Evolutionary conservation across 2,113 vertebrate species (phyloP).

Genomic region (Corythaixoides concolor): DNA sequence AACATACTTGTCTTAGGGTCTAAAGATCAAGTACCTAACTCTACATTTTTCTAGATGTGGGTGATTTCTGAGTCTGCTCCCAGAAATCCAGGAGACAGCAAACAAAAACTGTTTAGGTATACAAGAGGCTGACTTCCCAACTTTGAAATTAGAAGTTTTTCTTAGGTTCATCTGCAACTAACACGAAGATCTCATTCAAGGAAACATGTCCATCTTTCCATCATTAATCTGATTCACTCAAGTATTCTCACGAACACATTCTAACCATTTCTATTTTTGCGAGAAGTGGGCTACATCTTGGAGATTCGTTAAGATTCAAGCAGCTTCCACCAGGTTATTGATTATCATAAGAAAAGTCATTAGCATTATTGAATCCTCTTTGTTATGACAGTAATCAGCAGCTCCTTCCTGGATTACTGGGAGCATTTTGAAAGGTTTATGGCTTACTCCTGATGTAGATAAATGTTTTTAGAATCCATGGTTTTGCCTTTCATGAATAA

Average conservation of each 20-base stretch:
- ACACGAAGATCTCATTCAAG: background rate
- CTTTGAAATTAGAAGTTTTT: background rate
- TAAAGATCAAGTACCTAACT: background rate
- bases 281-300: background rate
- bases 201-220: background rate
- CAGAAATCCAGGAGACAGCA: background rate
- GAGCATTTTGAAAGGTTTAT: constrained; percentile 78
- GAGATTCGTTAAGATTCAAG: constrained; percentile 58
- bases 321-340: constrained; percentile 57
- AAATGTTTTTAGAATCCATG: constrained; percentile 77
- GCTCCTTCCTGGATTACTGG: constrained; percentile 75
- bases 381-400: constrained; percentile 79
- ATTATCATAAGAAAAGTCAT: constrained; percentile 74
- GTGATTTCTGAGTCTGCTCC: background rate
- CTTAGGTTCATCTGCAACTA: background rate
- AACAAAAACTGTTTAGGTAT: background rate
- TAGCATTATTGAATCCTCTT: constrained; percentile 71
- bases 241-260: background rate
- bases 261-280: background rate
- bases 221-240: background rate
- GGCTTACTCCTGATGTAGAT: constrained; percentile 79
- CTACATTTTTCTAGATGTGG: background rate
- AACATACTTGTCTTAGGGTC: background rate
- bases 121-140: background rate
- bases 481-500: constrained; percentile 80